Evolutionary conservation across 2,888 invertebrate species (phyloP), one percentile per base, ranked within the genome.

Genomic region (Drosophila quinaria): DNA sequence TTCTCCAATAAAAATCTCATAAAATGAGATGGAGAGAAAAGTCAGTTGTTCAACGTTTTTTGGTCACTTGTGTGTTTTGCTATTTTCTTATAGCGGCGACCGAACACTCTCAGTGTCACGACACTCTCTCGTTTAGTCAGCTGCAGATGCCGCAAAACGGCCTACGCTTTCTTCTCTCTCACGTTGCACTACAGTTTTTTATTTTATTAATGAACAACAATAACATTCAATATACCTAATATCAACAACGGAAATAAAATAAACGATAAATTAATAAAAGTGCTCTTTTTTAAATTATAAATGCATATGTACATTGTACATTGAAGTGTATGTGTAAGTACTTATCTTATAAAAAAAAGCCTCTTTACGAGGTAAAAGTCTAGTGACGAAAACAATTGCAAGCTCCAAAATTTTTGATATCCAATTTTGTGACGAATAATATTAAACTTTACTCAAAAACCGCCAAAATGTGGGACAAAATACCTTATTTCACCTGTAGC

Each of bases 21-120:
- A 44, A 44, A 44, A 11, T 6, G 6, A 2, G 8, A 6, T 22
- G n/a, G 22, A 22, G 31, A 17, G 9, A 3, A 41, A 41, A 4
- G 17, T 17, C 15, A 29, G 8, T 29, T 29, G 29, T 2, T 29
- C 8, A 29, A 29, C 6, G 6, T 29, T 44, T 11, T 82, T 65
- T 81, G 52, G 65, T 83, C 85, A 85, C 87, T 83, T 83, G 87
- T 82, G 69, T 71, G 64, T 66, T 42, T 29, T 63, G 37, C 37
- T 31, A 44, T 74, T 79, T 61, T 55, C 19, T 60, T 55, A 67
- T 74, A 70, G 74, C 81, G 67, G 79, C 54, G 44, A 56, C 49
- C 55, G 60, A 49, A 44, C 19, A 41, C 44, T 42, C 64, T 59
- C 31, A 13, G 17, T 33, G n/a, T 10, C 39, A 37, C 11, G 17